phyloP scores from a whole-genome alignment of 2,888 invertebrate species.

The Epinotia ramella region DNA sequence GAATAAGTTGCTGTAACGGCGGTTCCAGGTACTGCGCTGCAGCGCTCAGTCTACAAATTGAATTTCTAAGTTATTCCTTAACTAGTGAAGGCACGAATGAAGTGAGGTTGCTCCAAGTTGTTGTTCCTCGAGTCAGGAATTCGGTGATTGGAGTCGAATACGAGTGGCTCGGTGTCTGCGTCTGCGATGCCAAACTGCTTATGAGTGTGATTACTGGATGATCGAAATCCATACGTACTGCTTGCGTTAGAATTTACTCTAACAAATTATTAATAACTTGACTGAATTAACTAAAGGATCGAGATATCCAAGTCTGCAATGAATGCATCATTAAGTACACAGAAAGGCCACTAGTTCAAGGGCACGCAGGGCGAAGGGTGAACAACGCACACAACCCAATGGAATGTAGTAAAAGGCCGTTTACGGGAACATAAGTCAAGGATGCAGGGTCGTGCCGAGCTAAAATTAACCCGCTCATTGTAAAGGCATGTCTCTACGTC shows the following conservation, averaged over 20 bases:
- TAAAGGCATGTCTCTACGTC: constrained; percentile 37
- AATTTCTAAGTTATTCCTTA: constrained; percentile 80
- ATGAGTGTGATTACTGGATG: neutral
- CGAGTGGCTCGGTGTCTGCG: constrained; percentile 51
- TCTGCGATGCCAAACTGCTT: constrained; percentile 22
- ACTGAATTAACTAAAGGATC: too few relatives aligned
- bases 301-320: neutral
- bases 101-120: constrained; percentile 74
- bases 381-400: constrained; percentile 23
- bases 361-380: constrained; percentile 9
- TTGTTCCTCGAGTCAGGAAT: constrained; percentile 64
- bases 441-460: constrained; percentile 16
- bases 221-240: neutral
- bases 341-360: constrained; percentile 7
- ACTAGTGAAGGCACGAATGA: constrained; percentile 75
- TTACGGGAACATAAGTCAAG: constrained; percentile 33
- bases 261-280: neutral
- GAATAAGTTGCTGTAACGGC: constrained; percentile 61
- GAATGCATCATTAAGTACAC: neutral
- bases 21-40: constrained; percentile 56
- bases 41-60: constrained; percentile 73
- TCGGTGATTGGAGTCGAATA: constrained; percentile 67
- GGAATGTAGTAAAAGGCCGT: constrained; percentile 35
- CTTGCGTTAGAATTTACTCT: neutral
- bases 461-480: constrained; percentile 45